Base-by-base conservation (phyloP, 2,888 invertebrate genomes). In the Synergus umbraculus region DNA sequence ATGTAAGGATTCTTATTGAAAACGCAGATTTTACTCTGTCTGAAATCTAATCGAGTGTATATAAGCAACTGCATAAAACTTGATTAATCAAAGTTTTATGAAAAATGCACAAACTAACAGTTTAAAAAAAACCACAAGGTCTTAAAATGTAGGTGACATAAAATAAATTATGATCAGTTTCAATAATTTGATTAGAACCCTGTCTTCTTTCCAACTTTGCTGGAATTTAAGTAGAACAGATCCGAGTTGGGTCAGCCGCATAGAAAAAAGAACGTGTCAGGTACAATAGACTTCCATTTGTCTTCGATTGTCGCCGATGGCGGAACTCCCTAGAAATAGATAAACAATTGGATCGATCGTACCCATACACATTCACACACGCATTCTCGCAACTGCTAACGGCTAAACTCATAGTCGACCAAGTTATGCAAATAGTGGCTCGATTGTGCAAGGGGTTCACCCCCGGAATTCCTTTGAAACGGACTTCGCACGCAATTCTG, bases 141-240 rank as follows among this genome's bases (percentile, higher is more conserved):
- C 29, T 29, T 29, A 29, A 29, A 49, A 49, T 49, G 15, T 0
- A 49, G 49, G 15, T 49, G 1, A 15, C 1, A 15, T 49, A 4
- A 15, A 15, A 49, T 49, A 58, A 18, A 58, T 58, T 18, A 9
- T 5, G 18, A 58, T 18, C 58, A n/a, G 8, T 58, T 18, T 18
- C 4, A 58, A 58, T 58, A 18, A 18, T 58, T 58, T 58, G 15
- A n/a, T 8, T 10, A 58, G 58, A 58, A 58, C 58, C 9, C n/a
- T 15, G 58, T 15, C 18, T 18, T 49, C 9, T 3, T 18, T 58
- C 9, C 2, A 18, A 49, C 29, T 29, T 3, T 44, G 49, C 15
- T 29, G 15, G 29, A 12, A 9, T 29, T 49, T 49, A 69, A 69
- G 69, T 69, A 69, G 69, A 69, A 69, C 49, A 49, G 49, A 29